These are phyloP conservation scores for Crenichthys baileyi DNA, from an alignment of 2,797 vertebrate species.

Conservation along the genomic window DNA sequence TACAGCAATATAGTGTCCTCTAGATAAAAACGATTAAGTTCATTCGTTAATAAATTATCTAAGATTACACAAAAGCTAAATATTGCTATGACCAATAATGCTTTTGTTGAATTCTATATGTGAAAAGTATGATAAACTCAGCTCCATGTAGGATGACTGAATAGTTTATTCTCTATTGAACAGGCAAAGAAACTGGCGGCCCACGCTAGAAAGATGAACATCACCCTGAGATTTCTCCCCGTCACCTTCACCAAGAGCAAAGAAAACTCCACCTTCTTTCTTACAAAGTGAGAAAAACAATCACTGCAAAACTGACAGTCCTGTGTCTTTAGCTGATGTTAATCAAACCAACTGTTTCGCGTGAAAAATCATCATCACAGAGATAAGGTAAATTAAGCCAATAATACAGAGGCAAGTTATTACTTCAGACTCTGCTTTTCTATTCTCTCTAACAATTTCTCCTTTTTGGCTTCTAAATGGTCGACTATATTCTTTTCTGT, in stretches of 20 bases:
- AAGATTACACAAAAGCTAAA: neutral
- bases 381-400: neutral
- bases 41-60: too few species aligned
- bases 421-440: neutral
- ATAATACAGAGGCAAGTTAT: neutral
- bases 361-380: neutral
- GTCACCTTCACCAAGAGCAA: slow-evolving; percentile 88
- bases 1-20: neutral
- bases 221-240: slow-evolving; percentile 88
- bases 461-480: neutral
- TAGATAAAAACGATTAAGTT: neutral
- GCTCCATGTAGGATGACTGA: too few species aligned
- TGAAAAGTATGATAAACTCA: neutral
- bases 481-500: neutral
- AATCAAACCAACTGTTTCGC: neutral
- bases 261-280: slow-evolving; percentile 90
- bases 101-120: neutral
- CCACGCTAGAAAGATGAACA: slow-evolving; percentile 82
- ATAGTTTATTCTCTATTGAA: slow-evolving; percentile 6
- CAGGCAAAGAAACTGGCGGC: slow-evolving; percentile 84
- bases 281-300: slow-evolving; percentile 75
- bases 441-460: neutral
- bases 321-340: too few species aligned
- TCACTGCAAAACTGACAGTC: too few species aligned
- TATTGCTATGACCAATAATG: neutral